These are phyloP conservation scores for Deilephila elpenor DNA, from an alignment of 2,888 invertebrate genomes.

Conservation along the genomic window DNA sequence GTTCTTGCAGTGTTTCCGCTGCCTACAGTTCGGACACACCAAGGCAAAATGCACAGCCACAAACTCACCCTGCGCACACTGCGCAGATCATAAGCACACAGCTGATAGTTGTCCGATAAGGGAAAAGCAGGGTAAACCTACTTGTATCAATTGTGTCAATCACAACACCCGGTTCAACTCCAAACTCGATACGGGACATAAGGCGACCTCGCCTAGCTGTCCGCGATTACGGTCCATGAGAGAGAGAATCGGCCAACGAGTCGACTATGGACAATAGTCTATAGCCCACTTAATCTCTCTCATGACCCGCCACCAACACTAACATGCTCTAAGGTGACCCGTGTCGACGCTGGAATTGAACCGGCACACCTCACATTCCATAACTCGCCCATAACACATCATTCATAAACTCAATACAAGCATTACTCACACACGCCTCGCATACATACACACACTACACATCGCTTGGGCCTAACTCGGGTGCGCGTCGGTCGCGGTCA, in stretches of 20 bases:
- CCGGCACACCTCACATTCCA: no score
- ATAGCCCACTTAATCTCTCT: no score
- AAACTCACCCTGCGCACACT: slow-evolving; percentile 33
- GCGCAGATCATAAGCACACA: slow-evolving; percentile 29
- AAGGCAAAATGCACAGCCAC: slow-evolving; percentile 29
- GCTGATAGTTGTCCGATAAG: slow-evolving; percentile 31
- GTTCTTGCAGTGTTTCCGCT: slow-evolving; percentile 36
- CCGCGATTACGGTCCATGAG: background rate
- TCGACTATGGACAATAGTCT: slow-evolving; percentile 6
- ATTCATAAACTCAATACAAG: no score
- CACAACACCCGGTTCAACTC: slow-evolving; percentile 8
- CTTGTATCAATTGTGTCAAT: slow-evolving; percentile 37
- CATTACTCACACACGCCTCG: no score
- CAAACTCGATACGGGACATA: slow-evolving; percentile 22
- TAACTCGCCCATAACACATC: no score
- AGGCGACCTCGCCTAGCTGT: slow-evolving; percentile 21
- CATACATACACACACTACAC: no score
- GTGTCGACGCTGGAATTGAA: no score
- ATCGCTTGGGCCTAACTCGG: no score
- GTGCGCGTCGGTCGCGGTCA: no score
- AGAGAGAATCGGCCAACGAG: background rate
- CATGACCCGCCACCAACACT: no score
- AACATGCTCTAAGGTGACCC: no score
- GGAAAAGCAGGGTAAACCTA: background rate
- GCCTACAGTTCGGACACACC: slow-evolving; percentile 40